Conservation (phyloP, 2,888 invertebrate genomes). For the Drosophila neutralis region DNA sequence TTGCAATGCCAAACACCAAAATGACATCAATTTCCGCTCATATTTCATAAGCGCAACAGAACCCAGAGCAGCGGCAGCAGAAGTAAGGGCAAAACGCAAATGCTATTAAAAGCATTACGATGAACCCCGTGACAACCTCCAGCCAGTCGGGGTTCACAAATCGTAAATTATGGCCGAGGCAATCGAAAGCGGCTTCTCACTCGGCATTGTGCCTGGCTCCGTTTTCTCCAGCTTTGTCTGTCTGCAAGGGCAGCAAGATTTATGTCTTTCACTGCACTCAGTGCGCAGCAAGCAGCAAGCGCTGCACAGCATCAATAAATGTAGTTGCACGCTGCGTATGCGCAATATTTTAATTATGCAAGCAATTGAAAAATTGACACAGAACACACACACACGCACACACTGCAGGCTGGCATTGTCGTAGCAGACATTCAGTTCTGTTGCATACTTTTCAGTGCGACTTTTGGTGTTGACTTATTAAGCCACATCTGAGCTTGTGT, state of each 20-base stretch:
- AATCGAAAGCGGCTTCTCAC: slow-evolving; percentile 49
- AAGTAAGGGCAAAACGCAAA: slow-evolving; percentile 40
- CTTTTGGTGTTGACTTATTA: slow-evolving; percentile 43
- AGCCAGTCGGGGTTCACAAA: slow-evolving; percentile 30
- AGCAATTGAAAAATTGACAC: slow-evolving; percentile 61
- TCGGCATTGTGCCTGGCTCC: slow-evolving; percentile 22
- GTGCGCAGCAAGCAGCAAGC: slow-evolving; percentile 19
- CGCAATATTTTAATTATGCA: slow-evolving; percentile 69
- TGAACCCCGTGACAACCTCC: slow-evolving; percentile 53
- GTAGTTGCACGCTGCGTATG: slow-evolving; percentile 63
- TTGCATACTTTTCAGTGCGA: slow-evolving; percentile 37
- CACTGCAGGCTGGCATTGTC: slow-evolving; percentile 7
- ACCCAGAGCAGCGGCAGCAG: slow-evolving; percentile 2
- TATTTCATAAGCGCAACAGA: slow-evolving; percentile 54
- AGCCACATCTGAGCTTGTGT: slow-evolving; percentile 21
- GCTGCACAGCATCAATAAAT: slow-evolving; percentile 54
- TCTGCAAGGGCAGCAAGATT: slow-evolving; percentile 44
- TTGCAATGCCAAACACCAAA: slow-evolving; percentile 53
- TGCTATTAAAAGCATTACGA: slow-evolving; percentile 62
- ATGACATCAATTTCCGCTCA: slow-evolving; percentile 62
- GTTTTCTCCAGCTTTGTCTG: slow-evolving; percentile 33
- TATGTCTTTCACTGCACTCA: slow-evolving; percentile 53
- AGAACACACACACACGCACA: slow-evolving; percentile 14
- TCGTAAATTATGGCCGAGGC: slow-evolving; percentile 61
- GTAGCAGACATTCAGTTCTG: slow-evolving; percentile 41